Evolutionary conservation across 2,113 vertebrate species (phyloP), one percentile per base, ranked within the genome.

Genomic region (Triplophysa dalaica): DNA sequence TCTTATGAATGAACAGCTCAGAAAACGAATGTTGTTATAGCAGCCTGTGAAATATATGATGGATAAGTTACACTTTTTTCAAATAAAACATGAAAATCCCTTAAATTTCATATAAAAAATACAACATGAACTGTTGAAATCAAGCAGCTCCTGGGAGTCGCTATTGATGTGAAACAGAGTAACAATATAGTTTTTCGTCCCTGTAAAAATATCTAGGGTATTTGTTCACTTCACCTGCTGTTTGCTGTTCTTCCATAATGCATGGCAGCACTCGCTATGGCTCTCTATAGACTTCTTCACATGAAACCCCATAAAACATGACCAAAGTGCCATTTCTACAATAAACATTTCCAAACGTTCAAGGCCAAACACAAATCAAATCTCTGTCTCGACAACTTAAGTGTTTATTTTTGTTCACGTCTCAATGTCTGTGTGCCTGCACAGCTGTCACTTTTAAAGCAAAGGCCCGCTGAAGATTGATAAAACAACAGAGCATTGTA

Each of bases 1-100:
- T 52, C 50, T 26, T 66, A 16, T 80, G 67, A 65, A 80, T 68
- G 68, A 78, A 72, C 17, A 41, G 24, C 56, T 70, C 29, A 38
- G 21, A 13, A 58, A 52, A 21, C 56, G 43, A 13, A 26, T 13
- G 52, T 70, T 13, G 41, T 70, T 16, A 70, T 50, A 50, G 48
- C 14, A 50, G 48, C 48, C 11, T 50, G 14, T 14, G 21, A 33
- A 61, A 65, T 21, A 43, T 80, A 21, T 80, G n/a, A 54, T 19
- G 3, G 29, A 58, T 19, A 73, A 38, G 16, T 33, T 29, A 21
- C 50, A 4, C 50, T 3, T 17, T 52, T 17, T 6, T 16, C 13
- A 52, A 5, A 14, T 14, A 52, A 4, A 16, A 16, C 0, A 52
- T 52, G 13, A 16, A 5, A 52, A 14, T 52, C 17, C 14, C 17